Percentiles rank a stretch among this genome's conserved stretches.
Evolutionary conservation across 2,797 vertebrate genomes (phyloP).

Genomic region (Siniperca obscura): DNA sequence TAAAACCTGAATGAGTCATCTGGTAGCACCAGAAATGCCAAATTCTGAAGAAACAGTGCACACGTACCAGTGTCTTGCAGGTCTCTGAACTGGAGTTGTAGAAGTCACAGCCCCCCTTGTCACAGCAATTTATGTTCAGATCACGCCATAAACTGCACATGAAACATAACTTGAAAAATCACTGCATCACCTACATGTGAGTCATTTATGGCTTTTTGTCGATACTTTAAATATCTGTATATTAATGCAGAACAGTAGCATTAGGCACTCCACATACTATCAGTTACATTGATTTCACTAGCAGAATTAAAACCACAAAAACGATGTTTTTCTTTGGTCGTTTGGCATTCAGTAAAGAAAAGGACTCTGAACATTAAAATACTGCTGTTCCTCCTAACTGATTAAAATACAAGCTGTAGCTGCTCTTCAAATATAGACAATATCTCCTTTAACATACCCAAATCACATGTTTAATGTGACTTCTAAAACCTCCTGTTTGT

Average conservation of each 20-base stretch:
- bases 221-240: neutral
- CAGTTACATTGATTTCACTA: neutral
- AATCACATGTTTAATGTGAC: neutral
- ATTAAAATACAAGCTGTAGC: neutral
- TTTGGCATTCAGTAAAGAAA: neutral
- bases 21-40: neutral
- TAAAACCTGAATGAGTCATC: neutral
- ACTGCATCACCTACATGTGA: neutral
- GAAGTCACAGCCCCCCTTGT: constrained; percentile 81
- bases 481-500: neutral
- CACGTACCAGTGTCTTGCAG: constrained; percentile 74
- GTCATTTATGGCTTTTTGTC: neutral
- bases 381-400: neutral
- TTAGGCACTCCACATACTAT: rapidly evolving
- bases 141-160: constrained; percentile 83
- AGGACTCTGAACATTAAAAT: constrained; percentile 1
- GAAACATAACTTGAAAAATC: constrained; percentile 16
- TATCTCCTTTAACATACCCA: neutral
- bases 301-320: neutral
- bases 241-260: neutral
- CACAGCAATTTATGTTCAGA: constrained; percentile 84
- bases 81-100: constrained; percentile 71
- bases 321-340: neutral
- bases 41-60: neutral
- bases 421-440: neutral